Evolutionary conservation across 2,797 vertebrate species (phyloP).

Genomic region (Dermochelys coriacea): DNA sequence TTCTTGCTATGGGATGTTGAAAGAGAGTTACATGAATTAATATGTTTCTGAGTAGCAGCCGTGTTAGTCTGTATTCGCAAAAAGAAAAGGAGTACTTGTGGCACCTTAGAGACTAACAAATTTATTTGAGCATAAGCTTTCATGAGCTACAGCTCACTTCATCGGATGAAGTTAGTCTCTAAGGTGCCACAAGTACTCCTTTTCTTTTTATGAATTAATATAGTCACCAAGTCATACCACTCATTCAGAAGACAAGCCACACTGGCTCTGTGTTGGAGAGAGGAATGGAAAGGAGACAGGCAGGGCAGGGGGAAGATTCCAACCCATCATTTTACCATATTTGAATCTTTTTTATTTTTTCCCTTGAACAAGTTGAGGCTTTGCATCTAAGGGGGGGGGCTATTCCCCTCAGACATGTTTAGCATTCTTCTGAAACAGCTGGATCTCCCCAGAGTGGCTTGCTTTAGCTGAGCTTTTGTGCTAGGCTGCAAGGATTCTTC

Average conservation of each 20-base stretch:
- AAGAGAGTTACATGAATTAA: slow-evolving; percentile 17
- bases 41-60: no score
- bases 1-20: not conserved
- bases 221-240: slow-evolving; percentile 11
- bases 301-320: not conserved
- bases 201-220: slow-evolving; percentile 29
- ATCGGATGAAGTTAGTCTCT: no score
- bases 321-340: not conserved
- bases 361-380: not conserved
- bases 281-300: not conserved
- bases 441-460: not conserved
- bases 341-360: not conserved
- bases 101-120: no score
- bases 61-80: no score
- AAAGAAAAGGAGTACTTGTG: no score
- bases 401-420: not conserved
- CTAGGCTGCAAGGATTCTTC: not conserved
- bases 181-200: no score
- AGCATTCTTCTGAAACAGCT: slow-evolving; percentile 32
- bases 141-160: no score
- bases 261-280: not conserved
- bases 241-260: slow-evolving; percentile 1
- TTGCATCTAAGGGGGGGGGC: not conserved
- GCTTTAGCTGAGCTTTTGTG: not conserved
- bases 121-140: no score